phyloP scores from a whole-genome alignment of 2,797 vertebrate genomes.

The Hapalemur alaotrensis region DNA sequence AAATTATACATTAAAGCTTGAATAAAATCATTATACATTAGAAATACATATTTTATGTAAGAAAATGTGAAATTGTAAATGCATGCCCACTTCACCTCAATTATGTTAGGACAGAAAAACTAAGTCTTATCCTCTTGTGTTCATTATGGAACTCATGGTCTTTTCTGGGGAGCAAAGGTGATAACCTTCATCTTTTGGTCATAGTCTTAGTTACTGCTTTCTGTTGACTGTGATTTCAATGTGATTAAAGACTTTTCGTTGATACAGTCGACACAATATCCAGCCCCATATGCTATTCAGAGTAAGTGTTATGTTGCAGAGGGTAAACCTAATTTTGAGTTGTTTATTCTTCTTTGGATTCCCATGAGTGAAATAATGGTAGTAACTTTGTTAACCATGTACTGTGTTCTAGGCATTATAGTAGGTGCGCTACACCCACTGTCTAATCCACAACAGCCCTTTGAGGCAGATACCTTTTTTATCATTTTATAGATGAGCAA shows the following conservation, averaged over 20 bases:
- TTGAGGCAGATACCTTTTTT: background rate
- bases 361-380: background rate
- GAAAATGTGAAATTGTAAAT: conserved; percentile 49
- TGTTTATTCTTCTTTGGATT: background rate
- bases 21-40: conserved; percentile 57
- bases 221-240: background rate
- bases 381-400: background rate
- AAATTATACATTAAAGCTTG: conserved; percentile 71
- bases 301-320: background rate
- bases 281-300: background rate
- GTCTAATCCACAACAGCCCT: background rate
- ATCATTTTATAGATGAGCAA: background rate
- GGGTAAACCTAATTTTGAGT: background rate
- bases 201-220: conserved; percentile 42
- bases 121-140: background rate
- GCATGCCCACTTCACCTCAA: background rate
- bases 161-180: background rate
- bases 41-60: conserved; percentile 37
- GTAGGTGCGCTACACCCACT: background rate
- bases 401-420: background rate
- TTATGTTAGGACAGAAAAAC: conserved; percentile 40
- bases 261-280: background rate
- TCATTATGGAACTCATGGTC: background rate
- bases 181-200: background rate
- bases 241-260: background rate